These are phyloP conservation scores for Chionis minor DNA, from an alignment of 2,113 vertebrate genomes.

Conservation along the genomic window DNA sequence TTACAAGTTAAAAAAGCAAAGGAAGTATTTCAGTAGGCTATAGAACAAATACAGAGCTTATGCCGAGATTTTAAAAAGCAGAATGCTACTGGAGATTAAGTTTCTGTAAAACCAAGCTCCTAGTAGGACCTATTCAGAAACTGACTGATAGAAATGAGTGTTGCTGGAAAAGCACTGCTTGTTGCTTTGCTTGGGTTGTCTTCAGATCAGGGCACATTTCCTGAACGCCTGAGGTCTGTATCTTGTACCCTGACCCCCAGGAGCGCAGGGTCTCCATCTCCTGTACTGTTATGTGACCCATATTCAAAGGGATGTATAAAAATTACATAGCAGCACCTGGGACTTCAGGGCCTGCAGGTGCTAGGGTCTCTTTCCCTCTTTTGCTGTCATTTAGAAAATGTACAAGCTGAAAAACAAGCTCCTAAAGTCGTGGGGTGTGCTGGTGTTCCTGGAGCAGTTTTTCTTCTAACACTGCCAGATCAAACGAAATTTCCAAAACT, in stretches of 20 bases:
- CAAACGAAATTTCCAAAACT: not conserved
- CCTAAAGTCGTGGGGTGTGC: not conserved
- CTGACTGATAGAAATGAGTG: not conserved
- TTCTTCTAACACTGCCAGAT: not conserved
- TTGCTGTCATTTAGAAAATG: not conserved
- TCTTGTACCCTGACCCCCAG: fast-evolving
- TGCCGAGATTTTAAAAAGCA: not conserved
- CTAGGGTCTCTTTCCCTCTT: not conserved
- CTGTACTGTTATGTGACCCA: not conserved
- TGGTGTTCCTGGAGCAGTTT: not conserved
- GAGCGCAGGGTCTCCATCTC: not conserved
- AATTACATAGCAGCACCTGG: not conserved
- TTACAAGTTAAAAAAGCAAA: not conserved
- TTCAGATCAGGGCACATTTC: not conserved
- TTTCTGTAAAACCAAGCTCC: not conserved
- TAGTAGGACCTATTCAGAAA: not conserved
- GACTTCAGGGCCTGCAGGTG: not conserved
- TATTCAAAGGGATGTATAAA: not conserved
- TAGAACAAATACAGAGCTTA: not conserved
- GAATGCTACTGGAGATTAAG: not conserved
- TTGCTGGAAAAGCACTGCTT: not conserved
- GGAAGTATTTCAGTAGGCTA: not conserved
- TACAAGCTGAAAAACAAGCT: not conserved
- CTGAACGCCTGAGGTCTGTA: fast-evolving
- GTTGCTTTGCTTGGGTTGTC: not conserved